These are phyloP conservation scores for Mobula birostris DNA, from an alignment of 2,113 vertebrate genomes.

Conservation along the genomic window DNA sequence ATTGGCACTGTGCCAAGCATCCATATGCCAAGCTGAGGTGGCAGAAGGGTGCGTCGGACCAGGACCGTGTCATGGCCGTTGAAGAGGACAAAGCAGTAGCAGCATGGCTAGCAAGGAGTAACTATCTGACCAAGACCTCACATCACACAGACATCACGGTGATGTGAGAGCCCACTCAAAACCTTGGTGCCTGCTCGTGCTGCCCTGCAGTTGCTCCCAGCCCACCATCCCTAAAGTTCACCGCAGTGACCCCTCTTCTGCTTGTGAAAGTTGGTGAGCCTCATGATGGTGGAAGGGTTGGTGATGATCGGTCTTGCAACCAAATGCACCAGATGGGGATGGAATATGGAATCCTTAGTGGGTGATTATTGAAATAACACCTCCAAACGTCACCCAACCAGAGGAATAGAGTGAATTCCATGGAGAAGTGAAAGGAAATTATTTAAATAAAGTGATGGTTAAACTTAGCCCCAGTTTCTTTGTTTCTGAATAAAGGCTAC, in stretches of 20 bases:
- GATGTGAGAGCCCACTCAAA: not conserved
- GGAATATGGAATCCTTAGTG: not conserved
- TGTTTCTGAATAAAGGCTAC: not conserved
- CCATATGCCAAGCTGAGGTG: too few species aligned
- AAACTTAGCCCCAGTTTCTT: not conserved
- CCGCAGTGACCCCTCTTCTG: not conserved
- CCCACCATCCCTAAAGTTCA: not conserved
- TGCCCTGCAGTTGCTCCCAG: not conserved
- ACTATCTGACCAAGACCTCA: too few species aligned
- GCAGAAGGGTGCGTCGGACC: too few species aligned
- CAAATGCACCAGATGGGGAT: not conserved
- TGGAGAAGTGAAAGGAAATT: not conserved
- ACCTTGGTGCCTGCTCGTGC: not conserved
- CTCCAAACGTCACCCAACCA: too few species aligned
- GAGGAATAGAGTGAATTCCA: too few species aligned
- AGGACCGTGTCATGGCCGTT: too few species aligned
- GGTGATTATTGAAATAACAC: too few species aligned
- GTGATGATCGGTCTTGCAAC: not conserved
- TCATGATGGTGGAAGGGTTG: not conserved
- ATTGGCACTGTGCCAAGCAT: too few species aligned
- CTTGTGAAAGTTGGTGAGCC: not conserved
- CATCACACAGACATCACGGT: too few species aligned
- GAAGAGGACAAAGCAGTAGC: too few species aligned
- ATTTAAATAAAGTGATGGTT: not conserved
- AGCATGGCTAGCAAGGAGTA: too few species aligned